phyloP scores from a whole-genome alignment of 2,888 invertebrate species.

The Scaptomyza parva region DNA sequence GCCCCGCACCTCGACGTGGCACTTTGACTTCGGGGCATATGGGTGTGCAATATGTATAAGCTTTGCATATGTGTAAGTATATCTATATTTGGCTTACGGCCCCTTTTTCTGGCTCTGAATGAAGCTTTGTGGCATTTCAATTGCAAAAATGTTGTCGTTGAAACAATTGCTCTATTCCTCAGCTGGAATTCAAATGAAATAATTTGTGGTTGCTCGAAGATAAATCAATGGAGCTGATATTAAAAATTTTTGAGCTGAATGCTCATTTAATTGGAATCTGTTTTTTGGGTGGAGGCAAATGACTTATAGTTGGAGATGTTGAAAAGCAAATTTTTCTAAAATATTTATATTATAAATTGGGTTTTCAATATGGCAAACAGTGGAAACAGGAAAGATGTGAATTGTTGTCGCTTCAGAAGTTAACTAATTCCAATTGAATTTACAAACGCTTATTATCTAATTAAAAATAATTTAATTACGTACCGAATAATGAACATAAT shows the following conservation, averaged over 20 bases:
- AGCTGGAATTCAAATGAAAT: slow-evolving; percentile 48
- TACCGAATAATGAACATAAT: not conserved
- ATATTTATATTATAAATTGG: not conserved
- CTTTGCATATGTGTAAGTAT: slow-evolving; percentile 7
- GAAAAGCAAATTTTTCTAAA: not conserved
- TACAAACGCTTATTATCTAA: not conserved
- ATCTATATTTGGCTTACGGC: slow-evolving; percentile 56
- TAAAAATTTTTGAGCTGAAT: slow-evolving; percentile 19
- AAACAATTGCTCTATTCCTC: slow-evolving; percentile 41
- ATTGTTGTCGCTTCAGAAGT: too few relatives aligned
- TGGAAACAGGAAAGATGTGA: too few relatives aligned
- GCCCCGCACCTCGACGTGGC: not conserved
- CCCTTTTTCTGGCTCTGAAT: slow-evolving; percentile 31
- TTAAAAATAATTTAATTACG: not conserved
- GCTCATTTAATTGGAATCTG: not conserved
- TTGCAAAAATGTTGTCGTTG: slow-evolving; percentile 53
- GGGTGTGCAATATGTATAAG: slow-evolving; percentile 4
- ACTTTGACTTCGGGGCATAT: slow-evolving; percentile 15
- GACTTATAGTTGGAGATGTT: not conserved
- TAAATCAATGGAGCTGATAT: slow-evolving; percentile 55
- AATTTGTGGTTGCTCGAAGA: slow-evolving; percentile 51
- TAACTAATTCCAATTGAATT: not conserved
- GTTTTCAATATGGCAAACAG: too few relatives aligned
- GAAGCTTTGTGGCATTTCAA: slow-evolving; percentile 59
- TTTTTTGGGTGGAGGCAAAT: not conserved